phyloP scores from a whole-genome alignment of 2,797 vertebrate genomes.

The Moxostoma hubbsi region DNA sequence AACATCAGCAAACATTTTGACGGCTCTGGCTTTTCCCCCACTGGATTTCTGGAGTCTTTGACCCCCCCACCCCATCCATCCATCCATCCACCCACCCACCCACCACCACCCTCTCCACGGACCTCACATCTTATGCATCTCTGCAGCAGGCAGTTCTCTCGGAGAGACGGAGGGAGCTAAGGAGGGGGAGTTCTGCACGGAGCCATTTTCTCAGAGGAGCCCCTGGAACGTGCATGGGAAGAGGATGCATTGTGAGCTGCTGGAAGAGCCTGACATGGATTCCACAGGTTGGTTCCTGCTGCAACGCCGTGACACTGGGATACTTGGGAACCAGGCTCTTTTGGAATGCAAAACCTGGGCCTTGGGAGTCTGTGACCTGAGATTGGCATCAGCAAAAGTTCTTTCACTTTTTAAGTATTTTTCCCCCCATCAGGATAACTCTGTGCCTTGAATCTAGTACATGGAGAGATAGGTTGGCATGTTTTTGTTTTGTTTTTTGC shows the following conservation, averaged over 20 bases:
- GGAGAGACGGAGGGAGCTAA: conserved; percentile 72
- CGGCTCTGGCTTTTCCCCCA: conserved; percentile 93
- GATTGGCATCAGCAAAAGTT: conserved; percentile 40
- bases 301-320: conserved; percentile 48
- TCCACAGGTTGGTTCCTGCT: conserved; percentile 95
- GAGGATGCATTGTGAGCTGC: conserved; percentile 99
- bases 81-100: conserved; percentile 41
- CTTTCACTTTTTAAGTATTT: conserved; percentile 26
- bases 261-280: conserved; percentile 99
- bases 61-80: conserved; percentile 57
- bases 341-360: conserved; percentile 38
- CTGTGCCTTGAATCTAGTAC: conserved; percentile 25
- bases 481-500: conserved; percentile 8
- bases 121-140: conserved; percentile 81
- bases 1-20: conserved; percentile 99
- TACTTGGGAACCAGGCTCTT: conserved; percentile 40
- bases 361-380: conserved; percentile 49
- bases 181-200: conserved; percentile 74
- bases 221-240: conserved; percentile 93
- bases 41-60: conserved; percentile 90
- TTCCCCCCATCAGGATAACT: conserved; percentile 20
- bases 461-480: conserved; percentile 35
- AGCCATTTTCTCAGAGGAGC: conserved; percentile 82
- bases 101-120: conserved; percentile 68
- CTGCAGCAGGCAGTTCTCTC: conserved; percentile 77